Base-by-base conservation (phyloP, 2,888 invertebrate genomes). In the Neelides folsomi region DNA sequence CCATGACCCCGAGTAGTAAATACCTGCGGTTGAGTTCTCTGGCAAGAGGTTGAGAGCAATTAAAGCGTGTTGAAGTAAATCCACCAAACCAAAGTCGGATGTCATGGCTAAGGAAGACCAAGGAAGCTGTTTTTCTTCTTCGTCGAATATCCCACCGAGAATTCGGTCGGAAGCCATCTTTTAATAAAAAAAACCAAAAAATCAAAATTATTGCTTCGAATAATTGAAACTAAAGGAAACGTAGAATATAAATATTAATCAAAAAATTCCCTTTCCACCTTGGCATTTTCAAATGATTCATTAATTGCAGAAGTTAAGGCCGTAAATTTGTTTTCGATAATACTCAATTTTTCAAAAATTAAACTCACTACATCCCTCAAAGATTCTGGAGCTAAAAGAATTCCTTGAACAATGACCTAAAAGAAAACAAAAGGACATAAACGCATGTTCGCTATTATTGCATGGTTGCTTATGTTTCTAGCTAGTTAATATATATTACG, bases 1-100 rank as follows among this genome's bases (percentile, higher is more conserved):
- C n/a, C n/a, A n/a, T n/a, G n/a, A n/a, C 27, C 2, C 2, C 27
- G 9, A 19, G 19, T 10, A 9, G 4, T 8, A 20, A 6, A 71
- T 71, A 82, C 83, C 81, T 66, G 82, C 79, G 70, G 79, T 78
- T 63, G 82, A 81, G 68, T 81, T 79, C 67, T 82, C 82, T 12
- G 85, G 85, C 54, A 86, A 71, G 50, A 85, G 73, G 52, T 83
- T 79, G 49, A 83, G 72, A 4, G 83, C 81, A 55, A 86, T 71
- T 72, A 85, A 79, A 19, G 84, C 85, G 69, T 82, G 82, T 56
- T 83, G 72, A 37, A 86, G 70, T 77, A 86, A 80, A 71, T 83
- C 83, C 51, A 86, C 77, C 68, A 86, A 80, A 66, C 79, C 79
- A 27, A 78, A 77, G 68, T 83, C 82, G 3, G 82, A 78, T 46